Conservation (phyloP, 2,113 vertebrate genomes). For the Trichechus manatus region DNA sequence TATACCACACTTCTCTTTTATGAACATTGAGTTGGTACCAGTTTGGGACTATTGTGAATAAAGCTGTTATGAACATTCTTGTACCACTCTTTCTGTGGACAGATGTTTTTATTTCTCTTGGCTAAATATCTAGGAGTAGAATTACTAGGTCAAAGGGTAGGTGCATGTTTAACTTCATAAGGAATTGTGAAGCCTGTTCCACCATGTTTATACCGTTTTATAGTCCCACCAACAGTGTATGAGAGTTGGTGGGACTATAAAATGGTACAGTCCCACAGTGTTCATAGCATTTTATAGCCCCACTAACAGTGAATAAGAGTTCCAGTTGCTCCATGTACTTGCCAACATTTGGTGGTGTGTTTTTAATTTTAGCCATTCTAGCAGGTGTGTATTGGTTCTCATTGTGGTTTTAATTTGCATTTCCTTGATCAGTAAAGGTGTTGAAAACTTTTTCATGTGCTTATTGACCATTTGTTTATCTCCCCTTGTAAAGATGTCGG, state of each 20-base stretch:
- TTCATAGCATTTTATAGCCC: not conserved
- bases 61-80: not conserved
- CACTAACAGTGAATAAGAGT: not conserved
- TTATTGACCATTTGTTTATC: not conserved
- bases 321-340: not conserved
- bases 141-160: not conserved
- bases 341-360: not conserved
- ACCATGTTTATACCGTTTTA: not conserved
- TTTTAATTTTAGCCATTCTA: not conserved
- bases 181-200: not conserved
- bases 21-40: not conserved
- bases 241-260: too few species aligned
- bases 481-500: not conserved
- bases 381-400: not conserved
- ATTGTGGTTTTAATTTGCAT: not conserved
- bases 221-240: not conserved
- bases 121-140: not conserved
- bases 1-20: not conserved
- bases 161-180: not conserved
- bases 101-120: not conserved
- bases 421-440: not conserved
- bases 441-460: not conserved
- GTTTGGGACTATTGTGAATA: too few species aligned
- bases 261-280: not conserved
- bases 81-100: not conserved